phyloP scores from a whole-genome alignment of 2,888 invertebrate species.

The Eupithecia insigniata region DNA sequence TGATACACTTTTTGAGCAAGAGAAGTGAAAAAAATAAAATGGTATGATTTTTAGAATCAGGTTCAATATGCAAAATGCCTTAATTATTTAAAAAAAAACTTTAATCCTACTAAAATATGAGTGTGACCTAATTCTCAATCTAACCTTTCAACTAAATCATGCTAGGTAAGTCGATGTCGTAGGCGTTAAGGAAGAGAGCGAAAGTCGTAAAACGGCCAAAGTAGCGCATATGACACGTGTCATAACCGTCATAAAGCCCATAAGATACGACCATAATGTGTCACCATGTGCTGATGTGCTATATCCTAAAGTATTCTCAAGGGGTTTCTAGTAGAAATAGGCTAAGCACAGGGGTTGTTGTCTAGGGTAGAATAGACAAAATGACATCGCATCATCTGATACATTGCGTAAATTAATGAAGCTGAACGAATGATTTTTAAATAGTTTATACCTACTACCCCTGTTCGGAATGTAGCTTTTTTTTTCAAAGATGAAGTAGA shows the following conservation, averaged over 20 bases:
- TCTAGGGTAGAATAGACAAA: too few relatives aligned
- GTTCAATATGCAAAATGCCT: too few relatives aligned
- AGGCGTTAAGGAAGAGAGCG: constrained; percentile 15
- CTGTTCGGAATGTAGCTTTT: too few relatives aligned
- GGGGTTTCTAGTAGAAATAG: background rate
- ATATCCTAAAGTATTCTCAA: constrained; percentile 3
- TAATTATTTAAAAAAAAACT: too few relatives aligned
- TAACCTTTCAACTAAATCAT: constrained; percentile 22
- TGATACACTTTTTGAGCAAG: too few relatives aligned
- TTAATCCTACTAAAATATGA: background rate
- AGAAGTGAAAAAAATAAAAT: too few relatives aligned
- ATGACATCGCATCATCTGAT: too few relatives aligned
- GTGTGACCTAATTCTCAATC: background rate
- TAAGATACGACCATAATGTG: constrained; percentile 34
- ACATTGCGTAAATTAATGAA: too few relatives aligned
- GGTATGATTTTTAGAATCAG: too few relatives aligned
- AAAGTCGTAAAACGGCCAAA: constrained; percentile 30
- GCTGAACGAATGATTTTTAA: too few relatives aligned
- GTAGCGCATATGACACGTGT: constrained; percentile 37
- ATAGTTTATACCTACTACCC: too few relatives aligned
- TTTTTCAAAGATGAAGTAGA: too few relatives aligned
- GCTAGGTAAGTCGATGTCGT: background rate
- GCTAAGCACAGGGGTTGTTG: background rate
- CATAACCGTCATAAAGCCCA: constrained; percentile 31
- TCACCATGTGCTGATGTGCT: constrained; percentile 12